Percentiles rank a stretch among this genome's conserved stretches.
Conservation (phyloP, 2,888 invertebrate genomes). For the Hydraecia micacea region DNA sequence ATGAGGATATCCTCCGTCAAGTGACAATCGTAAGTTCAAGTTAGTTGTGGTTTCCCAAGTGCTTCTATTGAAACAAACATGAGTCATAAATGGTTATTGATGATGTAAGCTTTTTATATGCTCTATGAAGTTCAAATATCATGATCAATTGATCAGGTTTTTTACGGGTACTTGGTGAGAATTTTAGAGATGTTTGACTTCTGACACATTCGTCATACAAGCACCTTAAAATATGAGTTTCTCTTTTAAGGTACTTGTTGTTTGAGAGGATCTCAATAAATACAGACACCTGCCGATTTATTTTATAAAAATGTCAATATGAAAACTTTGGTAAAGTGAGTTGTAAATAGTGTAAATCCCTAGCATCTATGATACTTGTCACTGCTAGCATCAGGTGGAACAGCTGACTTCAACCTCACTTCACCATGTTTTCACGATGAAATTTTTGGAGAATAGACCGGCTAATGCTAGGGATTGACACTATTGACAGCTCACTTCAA, state of each 20-base stretch:
- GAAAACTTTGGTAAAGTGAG: not conserved
- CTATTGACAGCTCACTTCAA: too few species aligned
- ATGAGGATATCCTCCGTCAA: conserved; percentile 24
- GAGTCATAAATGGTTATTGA: conserved; percentile 14
- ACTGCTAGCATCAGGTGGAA: not conserved
- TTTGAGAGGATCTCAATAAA: too few species aligned
- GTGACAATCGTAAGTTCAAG: conserved; percentile 40
- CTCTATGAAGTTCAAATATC: not conserved
- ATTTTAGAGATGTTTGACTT: not conserved
- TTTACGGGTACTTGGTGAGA: not conserved
- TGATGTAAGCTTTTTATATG: conserved; percentile 10
- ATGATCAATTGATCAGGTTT: not conserved
- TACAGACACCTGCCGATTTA: too few species aligned
- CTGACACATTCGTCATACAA: not conserved
- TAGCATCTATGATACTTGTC: not conserved
- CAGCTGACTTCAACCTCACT: not conserved
- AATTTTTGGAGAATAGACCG: too few species aligned
- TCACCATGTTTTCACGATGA: not conserved
- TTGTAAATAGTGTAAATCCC: not conserved
- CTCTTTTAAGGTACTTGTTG: not conserved
- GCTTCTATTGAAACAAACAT: conserved; percentile 4
- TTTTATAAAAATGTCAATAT: not conserved
- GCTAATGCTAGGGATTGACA: too few species aligned
- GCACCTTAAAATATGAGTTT: not conserved
- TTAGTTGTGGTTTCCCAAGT: conserved; percentile 32